Evolutionary conservation across 1,140 invertebrate species (phyloP), one percentile per base, ranked within the genome.

Genomic region (Piezodorus guildinii): DNA sequence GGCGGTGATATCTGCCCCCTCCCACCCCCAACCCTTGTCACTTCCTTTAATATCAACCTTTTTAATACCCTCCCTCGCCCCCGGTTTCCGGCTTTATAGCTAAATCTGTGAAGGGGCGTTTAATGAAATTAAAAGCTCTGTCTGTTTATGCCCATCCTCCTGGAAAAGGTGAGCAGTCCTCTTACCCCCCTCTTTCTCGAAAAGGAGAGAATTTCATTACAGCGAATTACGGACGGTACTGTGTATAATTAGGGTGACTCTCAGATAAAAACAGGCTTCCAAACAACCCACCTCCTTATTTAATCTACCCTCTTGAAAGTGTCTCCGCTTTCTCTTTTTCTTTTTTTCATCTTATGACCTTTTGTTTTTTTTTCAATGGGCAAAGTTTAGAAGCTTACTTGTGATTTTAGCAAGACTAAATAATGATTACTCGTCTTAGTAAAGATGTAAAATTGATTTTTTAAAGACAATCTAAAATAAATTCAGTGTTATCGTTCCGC

Each of bases 71-170:
- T 39, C 34, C 34, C 27, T 34, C 30, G 58, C 58, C 30, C 30
- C 34, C 21, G 58, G 25, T 60, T 60, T 39, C 58, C 58, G 30
- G 58, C 30, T 60, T 43, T n/a, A n/a, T 16, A 16, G 58, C 43
- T 60, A 60, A 60, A 60, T 60, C 58, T 60, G 58, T 44, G 58
- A 60, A 44, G 58, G 39, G 58, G 58, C 58, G 52, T 61, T 46
- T 62, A 62, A 62, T 62, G 62, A 62, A 62, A 62, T 62, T 62
- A 62, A 62, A 62, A 27, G 39, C 23, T 27, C 62, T 49, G 30
- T 39, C 30, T 52, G 62, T 62, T 62, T 62, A 62, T 52, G 60
- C 62, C 39, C 62, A 52, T 52, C 51, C n/a, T 14, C 25, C n/a
- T 17, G 58, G 58, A 60, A 60, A 60, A 60, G 58, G 58, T 34